Base-by-base conservation (phyloP, 2,113 vertebrate genomes). In the Zootoca vivipara region DNA sequence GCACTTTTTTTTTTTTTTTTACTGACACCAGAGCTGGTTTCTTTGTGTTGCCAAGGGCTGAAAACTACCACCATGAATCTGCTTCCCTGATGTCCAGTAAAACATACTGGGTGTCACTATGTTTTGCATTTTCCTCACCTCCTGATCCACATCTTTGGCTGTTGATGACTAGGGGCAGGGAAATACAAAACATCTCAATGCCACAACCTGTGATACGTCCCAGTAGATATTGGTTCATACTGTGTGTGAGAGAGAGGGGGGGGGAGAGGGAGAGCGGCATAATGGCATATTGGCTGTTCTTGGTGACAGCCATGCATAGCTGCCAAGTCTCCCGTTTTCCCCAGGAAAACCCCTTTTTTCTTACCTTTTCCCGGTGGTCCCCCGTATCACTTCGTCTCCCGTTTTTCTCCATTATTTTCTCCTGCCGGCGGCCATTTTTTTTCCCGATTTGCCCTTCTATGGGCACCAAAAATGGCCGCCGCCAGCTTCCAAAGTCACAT, bases 251-350 rank as follows among this genome's bases (percentile, higher is more conserved):
- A 16, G 52, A 33, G 9, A 18, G 26, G 10, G 46, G 12, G 42
- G 9, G 46, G 10, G 46, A 46, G 46, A 46, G 33, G 28, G 58
- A 16, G 35, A 5, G 15, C 24, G 7, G 1, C 10, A 52, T 28
- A 16, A 28, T 56, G n/a, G 13, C 65, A 83, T 46, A 26, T 16
- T n/a, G 15, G 15, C n/a, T 84, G n/a, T 28, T 74, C 33, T 72
- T 1, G 0, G 2, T n/a, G 24, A 12, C 62, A n/a, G 15, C 64
- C 15, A 42, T n/a, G n/a, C n/a, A n/a, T n/a, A n/a, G n/a, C n/a
- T n/a, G n/a, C n/a, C n/a, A n/a, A n/a, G n/a, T n/a, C n/a, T n/a
- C n/a, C n/a, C n/a, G n/a, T n/a, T n/a, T n/a, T n/a, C n/a, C n/a
- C n/a, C n/a, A n/a, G n/a, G n/a, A n/a, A n/a, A n/a, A n/a, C n/a